Evolutionary conservation across 2,888 invertebrate species (phyloP).

Genomic region (Rhimphoctona megacephalus): DNA sequence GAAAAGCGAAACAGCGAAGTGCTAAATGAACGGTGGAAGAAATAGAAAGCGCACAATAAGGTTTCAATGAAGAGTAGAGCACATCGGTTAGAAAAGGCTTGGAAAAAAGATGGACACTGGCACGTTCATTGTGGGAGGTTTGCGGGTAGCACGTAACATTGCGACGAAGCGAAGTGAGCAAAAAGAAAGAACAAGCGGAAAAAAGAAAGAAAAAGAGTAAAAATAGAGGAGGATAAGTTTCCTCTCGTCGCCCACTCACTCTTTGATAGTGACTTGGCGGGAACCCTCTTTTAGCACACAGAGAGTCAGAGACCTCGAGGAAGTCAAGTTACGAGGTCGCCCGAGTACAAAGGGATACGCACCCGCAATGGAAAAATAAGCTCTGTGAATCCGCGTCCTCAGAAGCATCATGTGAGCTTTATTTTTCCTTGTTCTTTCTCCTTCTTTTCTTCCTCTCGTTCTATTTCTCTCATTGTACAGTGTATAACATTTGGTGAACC

Average conservation of each 20-base stretch:
- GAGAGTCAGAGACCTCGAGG: slow-evolving; percentile 65
- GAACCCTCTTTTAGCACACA: slow-evolving; percentile 51
- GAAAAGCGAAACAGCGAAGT: slow-evolving; percentile 14
- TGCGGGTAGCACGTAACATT: slow-evolving; percentile 59
- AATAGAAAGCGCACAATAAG: slow-evolving; percentile 14
- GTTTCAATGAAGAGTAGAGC: slow-evolving; percentile 3
- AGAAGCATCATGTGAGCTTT: slow-evolving; percentile 56
- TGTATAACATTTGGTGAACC: slow-evolving; percentile 76
- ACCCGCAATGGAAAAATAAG: slow-evolving; percentile 64
- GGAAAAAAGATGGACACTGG: slow-evolving; percentile 64
- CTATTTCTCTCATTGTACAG: slow-evolving; percentile 63
- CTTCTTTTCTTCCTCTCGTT: slow-evolving; percentile 48
- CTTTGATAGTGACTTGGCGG: slow-evolving; percentile 68
- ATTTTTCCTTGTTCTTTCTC: slow-evolving; percentile 51
- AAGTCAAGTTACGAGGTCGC: slow-evolving; percentile 69
- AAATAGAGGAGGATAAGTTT: slow-evolving; percentile 35
- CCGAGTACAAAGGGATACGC: slow-evolving; percentile 62
- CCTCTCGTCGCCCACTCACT: slow-evolving; percentile 67
- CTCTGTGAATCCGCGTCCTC: slow-evolving; percentile 55
- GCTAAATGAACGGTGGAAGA: neutral
- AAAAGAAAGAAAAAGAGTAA: slow-evolving; percentile 17
- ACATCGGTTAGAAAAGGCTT: slow-evolving; percentile 7
- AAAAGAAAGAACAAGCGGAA: slow-evolving; percentile 26
- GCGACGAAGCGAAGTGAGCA: slow-evolving; percentile 34
- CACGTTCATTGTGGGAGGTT: slow-evolving; percentile 66